phyloP scores from a whole-genome alignment of 2,113 vertebrate genomes.

The Callithrix jacchus region DNA sequence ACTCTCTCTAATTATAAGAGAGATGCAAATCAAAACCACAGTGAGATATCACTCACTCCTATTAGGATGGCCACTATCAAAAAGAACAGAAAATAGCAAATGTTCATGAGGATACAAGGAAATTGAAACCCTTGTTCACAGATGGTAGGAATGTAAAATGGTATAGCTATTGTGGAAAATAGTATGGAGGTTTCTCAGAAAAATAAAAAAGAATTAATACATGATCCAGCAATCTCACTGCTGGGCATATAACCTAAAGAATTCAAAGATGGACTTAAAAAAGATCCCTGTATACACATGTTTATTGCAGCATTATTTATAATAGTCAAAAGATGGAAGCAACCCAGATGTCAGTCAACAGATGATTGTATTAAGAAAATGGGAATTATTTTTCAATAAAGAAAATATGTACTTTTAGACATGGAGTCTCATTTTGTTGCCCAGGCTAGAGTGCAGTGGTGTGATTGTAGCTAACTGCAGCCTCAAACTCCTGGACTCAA shows the following conservation, averaged over 20 bases:
- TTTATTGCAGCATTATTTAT: neutral
- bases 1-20: neutral
- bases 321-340: neutral
- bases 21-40: neutral
- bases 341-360: neutral
- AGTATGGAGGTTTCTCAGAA: neutral
- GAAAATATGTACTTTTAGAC: neutral
- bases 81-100: neutral
- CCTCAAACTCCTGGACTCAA: neutral
- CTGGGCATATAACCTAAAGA: neutral
- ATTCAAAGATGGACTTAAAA: neutral
- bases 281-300: neutral
- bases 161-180: neutral
- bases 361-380: neutral
- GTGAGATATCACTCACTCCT: neutral
- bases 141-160: neutral
- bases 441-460: neutral
- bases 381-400: neutral
- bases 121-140: neutral
- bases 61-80: neutral
- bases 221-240: neutral
- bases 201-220: neutral
- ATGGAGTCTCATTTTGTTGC: neutral
- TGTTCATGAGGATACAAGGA: neutral
- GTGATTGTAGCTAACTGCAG: neutral